These are phyloP conservation scores for Heliconius ethilla DNA, from an alignment of 2,888 invertebrate species.

Conservation along the genomic window DNA sequence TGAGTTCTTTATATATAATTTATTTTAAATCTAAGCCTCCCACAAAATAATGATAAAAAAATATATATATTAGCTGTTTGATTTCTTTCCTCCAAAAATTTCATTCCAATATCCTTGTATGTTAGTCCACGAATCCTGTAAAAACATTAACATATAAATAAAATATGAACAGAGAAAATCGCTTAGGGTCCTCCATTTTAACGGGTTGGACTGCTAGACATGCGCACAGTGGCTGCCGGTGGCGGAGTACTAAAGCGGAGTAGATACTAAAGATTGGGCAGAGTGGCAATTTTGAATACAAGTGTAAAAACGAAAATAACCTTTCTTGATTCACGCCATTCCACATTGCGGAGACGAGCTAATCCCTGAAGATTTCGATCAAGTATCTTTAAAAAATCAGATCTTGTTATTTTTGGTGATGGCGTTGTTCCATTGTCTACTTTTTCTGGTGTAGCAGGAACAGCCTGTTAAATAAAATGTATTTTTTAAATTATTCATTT, in stretches of 20 bases:
- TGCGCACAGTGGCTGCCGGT: neutral
- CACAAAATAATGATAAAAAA: neutral
- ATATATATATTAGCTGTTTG: conserved; percentile 49
- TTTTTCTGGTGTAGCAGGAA: conserved; percentile 54
- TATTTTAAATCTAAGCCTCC: neutral
- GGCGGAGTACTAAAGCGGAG: neutral
- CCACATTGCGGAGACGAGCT: conserved; percentile 70
- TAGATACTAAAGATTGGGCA: neutral
- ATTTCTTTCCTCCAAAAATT: conserved; percentile 66
- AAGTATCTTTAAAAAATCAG: conserved; percentile 72
- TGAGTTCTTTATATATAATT: neutral
- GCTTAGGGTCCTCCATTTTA: neutral
- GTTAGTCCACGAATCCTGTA: conserved; percentile 74
- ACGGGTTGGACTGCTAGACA: too few species aligned
- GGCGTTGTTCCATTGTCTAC: conserved; percentile 66
- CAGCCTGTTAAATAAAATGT: conserved; percentile 36
- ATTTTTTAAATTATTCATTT: too few species aligned
- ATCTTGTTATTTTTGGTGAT: conserved; percentile 70
- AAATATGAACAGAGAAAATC: neutral
- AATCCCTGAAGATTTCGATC: conserved; percentile 77
- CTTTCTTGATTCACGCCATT: conserved; percentile 78
- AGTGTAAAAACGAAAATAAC: conserved; percentile 49
- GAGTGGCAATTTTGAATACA: neutral
- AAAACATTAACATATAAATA: neutral
- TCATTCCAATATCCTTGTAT: conserved; percentile 70